These are phyloP conservation scores for Halcyon malimbica DNA, from an alignment of 2,113 vertebrate genomes.

Conservation along the genomic window DNA sequence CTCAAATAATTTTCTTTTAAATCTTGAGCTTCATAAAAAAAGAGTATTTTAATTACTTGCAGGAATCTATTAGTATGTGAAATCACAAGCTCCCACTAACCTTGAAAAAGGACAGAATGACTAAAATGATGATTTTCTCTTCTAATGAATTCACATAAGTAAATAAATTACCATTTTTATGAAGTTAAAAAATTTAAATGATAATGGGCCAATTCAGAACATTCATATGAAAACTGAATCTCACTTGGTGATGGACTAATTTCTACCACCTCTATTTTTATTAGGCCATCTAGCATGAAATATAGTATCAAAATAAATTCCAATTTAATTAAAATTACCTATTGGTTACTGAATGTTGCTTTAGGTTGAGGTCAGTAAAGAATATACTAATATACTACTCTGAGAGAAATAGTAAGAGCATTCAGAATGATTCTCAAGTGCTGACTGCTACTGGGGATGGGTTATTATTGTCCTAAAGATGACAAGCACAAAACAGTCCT, in stretches of 20 bases:
- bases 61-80: neutral
- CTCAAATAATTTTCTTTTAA: constrained; percentile 30
- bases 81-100: constrained; percentile 16
- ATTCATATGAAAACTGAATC: neutral
- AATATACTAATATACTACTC: neutral
- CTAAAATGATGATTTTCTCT: constrained; percentile 11
- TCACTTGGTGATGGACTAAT: neutral
- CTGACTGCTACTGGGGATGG: fast-evolving
- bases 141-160: neutral
- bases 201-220: neutral
- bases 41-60: constrained; percentile 20
- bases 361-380: neutral
- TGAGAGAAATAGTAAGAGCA: neutral
- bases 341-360: neutral
- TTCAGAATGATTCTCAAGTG: neutral
- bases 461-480: neutral
- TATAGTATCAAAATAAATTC: neutral
- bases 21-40: constrained; percentile 6
- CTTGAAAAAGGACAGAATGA: constrained; percentile 10
- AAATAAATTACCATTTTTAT: constrained; percentile 48
- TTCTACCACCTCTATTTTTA: neutral
- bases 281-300: neutral
- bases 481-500: neutral
- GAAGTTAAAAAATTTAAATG: constrained; percentile 18
- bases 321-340: neutral